These are phyloP conservation scores for Calliopsis andreniformis DNA, from an alignment of 1,140 invertebrate genomes.

Conservation along the genomic window DNA sequence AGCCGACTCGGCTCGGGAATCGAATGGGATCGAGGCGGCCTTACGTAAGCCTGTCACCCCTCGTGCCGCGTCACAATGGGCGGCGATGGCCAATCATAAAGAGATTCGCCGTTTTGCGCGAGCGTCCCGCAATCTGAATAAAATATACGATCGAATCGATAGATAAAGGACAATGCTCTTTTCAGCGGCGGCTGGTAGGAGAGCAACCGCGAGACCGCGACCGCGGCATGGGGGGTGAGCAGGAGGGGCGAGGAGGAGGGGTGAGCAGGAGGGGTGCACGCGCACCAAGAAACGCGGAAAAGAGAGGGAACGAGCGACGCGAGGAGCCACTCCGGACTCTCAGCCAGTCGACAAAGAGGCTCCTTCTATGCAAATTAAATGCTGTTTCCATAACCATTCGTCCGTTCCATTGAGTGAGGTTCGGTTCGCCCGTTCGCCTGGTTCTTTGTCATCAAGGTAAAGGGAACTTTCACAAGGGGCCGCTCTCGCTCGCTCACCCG, in stretches of 20 bases:
- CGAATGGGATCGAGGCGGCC: constrained; percentile 11
- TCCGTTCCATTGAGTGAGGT: constrained; percentile 81
- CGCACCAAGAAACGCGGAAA: constrained; percentile 45
- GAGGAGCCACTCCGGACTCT: constrained; percentile 62
- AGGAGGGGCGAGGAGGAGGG: too few species aligned
- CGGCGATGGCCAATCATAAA: constrained; percentile 80
- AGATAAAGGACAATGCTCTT: constrained; percentile 82
- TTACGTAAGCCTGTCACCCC: constrained; percentile 55
- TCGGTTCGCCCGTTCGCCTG: constrained; percentile 71
- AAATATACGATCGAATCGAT: constrained; percentile 81
- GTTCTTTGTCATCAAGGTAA: constrained; percentile 81
- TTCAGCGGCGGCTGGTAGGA: constrained; percentile 71
- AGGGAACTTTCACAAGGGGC: constrained; percentile 79
- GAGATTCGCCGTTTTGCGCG: constrained; percentile 73
- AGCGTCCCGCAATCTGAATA: constrained; percentile 78
- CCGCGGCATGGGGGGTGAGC: background rate
- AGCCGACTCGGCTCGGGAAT: background rate
- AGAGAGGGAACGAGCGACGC: constrained; percentile 43
- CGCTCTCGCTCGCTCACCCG: constrained; percentile 60
- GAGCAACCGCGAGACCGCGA: constrained; percentile 33
- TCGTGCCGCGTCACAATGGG: constrained; percentile 64
- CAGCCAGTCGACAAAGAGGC: constrained; percentile 78
- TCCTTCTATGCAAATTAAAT: constrained; percentile 83
- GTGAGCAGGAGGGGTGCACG: too few species aligned
- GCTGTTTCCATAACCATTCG: constrained; percentile 82